Evolutionary conservation across 2,797 vertebrate species (phyloP).

Genomic region (Rhabdomys pumilio): DNA sequence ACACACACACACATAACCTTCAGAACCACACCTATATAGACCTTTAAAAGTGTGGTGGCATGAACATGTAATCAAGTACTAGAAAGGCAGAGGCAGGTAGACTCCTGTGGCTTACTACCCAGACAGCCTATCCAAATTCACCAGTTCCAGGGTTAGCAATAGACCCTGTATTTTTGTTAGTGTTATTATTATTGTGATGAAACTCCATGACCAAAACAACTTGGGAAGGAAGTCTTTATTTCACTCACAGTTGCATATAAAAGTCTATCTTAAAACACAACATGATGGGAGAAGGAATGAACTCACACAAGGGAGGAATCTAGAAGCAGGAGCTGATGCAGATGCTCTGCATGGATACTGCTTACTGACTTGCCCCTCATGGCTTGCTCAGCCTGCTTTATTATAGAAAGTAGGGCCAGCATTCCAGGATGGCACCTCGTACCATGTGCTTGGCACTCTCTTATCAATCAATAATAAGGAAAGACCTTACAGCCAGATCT

Average conservation of each 20-base stretch:
- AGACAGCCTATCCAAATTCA: background rate
- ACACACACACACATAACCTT: background rate
- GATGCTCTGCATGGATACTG: background rate
- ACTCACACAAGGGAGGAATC: background rate
- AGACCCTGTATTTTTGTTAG: background rate
- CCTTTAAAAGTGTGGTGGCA: background rate
- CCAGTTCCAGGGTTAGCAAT: background rate
- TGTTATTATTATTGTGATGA: background rate
- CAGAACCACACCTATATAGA: background rate
- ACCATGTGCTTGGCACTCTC: background rate
- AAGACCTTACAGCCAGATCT: background rate
- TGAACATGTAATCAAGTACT: too few species aligned
- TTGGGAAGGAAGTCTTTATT: background rate
- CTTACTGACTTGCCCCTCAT: background rate
- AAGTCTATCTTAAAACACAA: background rate
- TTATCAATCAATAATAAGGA: background rate
- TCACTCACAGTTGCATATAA: background rate
- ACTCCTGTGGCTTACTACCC: too few species aligned
- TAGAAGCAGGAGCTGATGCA: background rate
- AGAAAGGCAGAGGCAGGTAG: too few species aligned
- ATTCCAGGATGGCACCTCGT: background rate
- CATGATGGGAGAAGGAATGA: background rate
- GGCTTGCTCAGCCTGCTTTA: background rate
- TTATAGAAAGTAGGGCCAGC: background rate
- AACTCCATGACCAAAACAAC: background rate